Percentiles rank a stretch among this genome's conserved stretches.
Evolutionary conservation across 2,888 invertebrate genomes (phyloP).

Genomic region (Andrena dorsata): DNA sequence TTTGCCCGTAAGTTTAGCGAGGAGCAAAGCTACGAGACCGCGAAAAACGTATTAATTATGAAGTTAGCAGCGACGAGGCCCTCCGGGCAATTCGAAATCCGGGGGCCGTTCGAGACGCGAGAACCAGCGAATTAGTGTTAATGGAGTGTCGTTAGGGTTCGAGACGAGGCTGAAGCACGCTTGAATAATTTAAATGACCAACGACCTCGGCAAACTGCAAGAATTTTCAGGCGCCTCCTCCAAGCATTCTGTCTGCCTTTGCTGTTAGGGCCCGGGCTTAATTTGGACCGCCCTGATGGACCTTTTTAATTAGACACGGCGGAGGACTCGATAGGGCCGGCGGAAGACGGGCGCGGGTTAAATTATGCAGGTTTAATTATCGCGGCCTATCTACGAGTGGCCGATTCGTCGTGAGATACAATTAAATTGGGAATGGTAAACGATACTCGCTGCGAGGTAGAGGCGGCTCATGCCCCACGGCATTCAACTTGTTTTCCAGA

Average conservation of each 20-base stretch:
- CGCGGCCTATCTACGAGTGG: not conserved
- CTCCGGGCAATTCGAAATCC: slow-evolving; percentile 17
- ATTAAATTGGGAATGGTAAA: not conserved
- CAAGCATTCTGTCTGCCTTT: not conserved
- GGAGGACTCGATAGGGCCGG: not conserved
- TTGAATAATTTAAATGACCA: slow-evolving; percentile 52
- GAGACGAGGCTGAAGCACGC: slow-evolving; percentile 13
- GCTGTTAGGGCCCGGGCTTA: slow-evolving; percentile 1
- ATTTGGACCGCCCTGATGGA: not conserved
- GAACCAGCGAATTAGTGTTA: slow-evolving; percentile 44
- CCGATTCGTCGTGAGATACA: slow-evolving; percentile 3
- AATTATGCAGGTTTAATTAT: slow-evolving; percentile 9
- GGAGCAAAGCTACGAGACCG: not conserved
- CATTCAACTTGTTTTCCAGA: not conserved
- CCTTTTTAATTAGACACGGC: slow-evolving; percentile 30
- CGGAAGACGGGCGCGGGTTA: not conserved
- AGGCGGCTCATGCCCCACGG: no score
- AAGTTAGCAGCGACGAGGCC: not conserved
- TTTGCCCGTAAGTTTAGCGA: not conserved
- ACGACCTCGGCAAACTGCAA: slow-evolving; percentile 5
- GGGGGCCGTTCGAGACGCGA: not conserved
- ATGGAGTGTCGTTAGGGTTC: slow-evolving; percentile 49
- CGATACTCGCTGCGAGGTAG: slow-evolving; percentile 1
- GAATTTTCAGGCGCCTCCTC: slow-evolving; percentile 35
- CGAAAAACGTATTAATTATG: slow-evolving; percentile 31